Base-by-base conservation (phyloP, 2,888 invertebrate genomes). In the Eupelmus urozonus region DNA sequence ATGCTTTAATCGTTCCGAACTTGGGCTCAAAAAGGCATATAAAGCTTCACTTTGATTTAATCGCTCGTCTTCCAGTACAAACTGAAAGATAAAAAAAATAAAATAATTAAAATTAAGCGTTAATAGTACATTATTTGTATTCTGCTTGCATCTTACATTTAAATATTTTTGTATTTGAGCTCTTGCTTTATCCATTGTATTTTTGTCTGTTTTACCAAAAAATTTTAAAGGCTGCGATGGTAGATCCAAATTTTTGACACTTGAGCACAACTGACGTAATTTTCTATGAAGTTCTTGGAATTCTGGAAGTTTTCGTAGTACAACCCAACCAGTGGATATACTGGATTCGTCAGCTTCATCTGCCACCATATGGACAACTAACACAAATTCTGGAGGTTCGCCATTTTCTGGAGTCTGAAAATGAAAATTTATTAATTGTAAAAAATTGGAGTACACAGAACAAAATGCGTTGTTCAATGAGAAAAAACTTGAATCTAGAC, bases 1-100 rank as follows among this genome's bases (percentile, higher is more conserved):
- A 84, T 95, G 95, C 89, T 96, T 96, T 82, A 97, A 91, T 90
- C 96, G 96, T 87, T 97, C 96, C 0, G 97, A 96, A 88, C 96
- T 96, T 2, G 97, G 97, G 88, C 96, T 96, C n/a, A 97, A 92
- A 90, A 97, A 97, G 80, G 96, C 94, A 87, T 97, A 97, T 82
- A 97, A 92, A 70, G 96, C 95, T 91, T 97, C 97, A 87, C 96
- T 95, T 91, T 96, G 96, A 89, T 96, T 96, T 82, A 97, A 91
- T 84, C 94, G 92, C 81, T 97, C 97, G 86, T 97, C 96, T 90
- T 95, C 95, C 88, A 97, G 91, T 83, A 97, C 94, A 89, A 95
- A 95, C 96, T 97, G 89, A 55, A 66, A 27, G 71, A 53, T 53
- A 20, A 18, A 20, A 20, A 53, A 2, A 63, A 42, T 69, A 40